phyloP scores from a whole-genome alignment of 2,797 vertebrate genomes.

The Ara ararauna region DNA sequence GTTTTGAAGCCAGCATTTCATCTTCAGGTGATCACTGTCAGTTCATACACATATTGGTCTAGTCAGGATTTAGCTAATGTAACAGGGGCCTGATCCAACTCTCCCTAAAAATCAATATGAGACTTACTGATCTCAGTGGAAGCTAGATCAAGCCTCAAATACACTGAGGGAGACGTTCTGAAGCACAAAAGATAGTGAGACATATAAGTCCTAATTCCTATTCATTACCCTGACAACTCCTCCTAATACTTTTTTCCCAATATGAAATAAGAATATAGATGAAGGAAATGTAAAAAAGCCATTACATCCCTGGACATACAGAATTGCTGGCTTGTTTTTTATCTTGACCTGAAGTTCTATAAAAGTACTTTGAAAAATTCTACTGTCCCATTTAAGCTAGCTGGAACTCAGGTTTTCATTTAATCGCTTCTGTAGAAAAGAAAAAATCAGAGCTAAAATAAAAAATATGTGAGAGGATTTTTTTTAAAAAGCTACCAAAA shows the following conservation, averaged over 20 bases:
- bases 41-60: neutral
- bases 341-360: neutral
- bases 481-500: neutral
- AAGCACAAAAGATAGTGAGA: neutral
- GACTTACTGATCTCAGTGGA: neutral
- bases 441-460: neutral
- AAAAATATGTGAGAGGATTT: neutral
- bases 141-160: slow-evolving; percentile 12
- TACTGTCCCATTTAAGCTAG: neutral
- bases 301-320: neutral
- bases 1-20: neutral
- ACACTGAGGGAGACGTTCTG: neutral
- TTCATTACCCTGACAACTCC: slow-evolving; percentile 16
- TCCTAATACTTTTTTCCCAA: neutral
- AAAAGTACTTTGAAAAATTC: slow-evolving; percentile 15
- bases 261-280: slow-evolving; percentile 7
- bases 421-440: neutral
- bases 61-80: neutral
- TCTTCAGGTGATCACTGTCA: neutral
- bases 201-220: neutral
- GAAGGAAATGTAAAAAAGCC: neutral
- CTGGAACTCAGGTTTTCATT: neutral
- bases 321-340: neutral
- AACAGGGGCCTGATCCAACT: neutral
- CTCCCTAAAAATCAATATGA: slow-evolving; percentile 3